Evolutionary conservation across 2,888 invertebrate genomes (phyloP).

Genomic region (Drosophila heteroneura): DNA sequence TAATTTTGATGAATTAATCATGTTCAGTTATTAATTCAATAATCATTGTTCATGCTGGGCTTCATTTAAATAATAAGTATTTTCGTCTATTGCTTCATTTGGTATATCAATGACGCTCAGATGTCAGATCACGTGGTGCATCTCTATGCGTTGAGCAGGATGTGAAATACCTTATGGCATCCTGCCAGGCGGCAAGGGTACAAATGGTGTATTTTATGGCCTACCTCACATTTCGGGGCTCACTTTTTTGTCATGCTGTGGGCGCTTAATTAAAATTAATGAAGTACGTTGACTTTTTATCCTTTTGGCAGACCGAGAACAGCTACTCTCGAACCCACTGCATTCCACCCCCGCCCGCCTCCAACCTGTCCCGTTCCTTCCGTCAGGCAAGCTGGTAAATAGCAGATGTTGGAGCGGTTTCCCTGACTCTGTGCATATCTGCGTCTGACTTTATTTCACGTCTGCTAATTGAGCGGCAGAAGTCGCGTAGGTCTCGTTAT

Average conservation of each 20-base stretch:
- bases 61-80: not conserved
- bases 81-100: not conserved
- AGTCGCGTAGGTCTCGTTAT: not conserved
- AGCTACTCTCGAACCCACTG: not conserved
- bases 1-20: too few species aligned
- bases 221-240: conserved; percentile 35
- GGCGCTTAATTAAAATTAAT: conserved; percentile 77
- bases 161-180: conserved; percentile 14
- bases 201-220: conserved; percentile 32
- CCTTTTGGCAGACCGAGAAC: conserved; percentile 47
- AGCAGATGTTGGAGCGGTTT: conserved; percentile 26
- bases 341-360: not conserved
- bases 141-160: conserved; percentile 13
- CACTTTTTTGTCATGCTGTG: conserved; percentile 66
- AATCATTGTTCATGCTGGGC: not conserved
- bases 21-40: not conserved
- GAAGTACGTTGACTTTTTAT: conserved; percentile 74
- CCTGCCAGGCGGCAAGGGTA: conserved; percentile 24
- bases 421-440: conserved; percentile 52
- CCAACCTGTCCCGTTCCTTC: conserved; percentile 2
- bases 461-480: conserved; percentile 64
- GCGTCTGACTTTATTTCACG: conserved; percentile 62
- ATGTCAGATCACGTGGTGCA: conserved; percentile 4
- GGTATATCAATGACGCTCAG: not conserved
- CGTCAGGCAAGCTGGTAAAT: conserved; percentile 11